These are phyloP conservation scores for Aplysia californica DNA, from an alignment of 1,140 invertebrate genomes.

Conservation along the genomic window DNA sequence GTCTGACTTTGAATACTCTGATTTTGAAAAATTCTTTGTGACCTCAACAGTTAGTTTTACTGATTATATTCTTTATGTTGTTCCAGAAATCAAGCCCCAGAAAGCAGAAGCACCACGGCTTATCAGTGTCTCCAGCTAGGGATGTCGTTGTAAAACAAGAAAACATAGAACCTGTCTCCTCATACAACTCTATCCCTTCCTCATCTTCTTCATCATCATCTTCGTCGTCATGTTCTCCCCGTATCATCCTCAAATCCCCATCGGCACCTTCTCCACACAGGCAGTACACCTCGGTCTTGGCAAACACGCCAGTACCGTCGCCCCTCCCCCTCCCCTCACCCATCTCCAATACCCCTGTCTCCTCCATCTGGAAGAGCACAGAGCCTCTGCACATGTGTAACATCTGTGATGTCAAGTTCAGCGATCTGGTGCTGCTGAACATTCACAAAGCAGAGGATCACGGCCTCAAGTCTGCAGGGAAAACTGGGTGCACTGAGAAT, in stretches of 20 bases:
- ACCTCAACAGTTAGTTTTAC: too few relatives aligned
- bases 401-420: slow-evolving; percentile 62
- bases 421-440: slow-evolving; percentile 44
- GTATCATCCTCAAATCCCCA: slow-evolving; percentile 25
- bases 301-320: slow-evolving; percentile 15
- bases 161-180: too few relatives aligned
- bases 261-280: neutral
- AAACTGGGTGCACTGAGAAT: neutral
- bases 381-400: slow-evolving; percentile 60
- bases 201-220: slow-evolving; percentile 1
- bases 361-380: slow-evolving; percentile 56
- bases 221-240: slow-evolving; percentile 9
- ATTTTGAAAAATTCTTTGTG: too few relatives aligned
- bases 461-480: slow-evolving; percentile 37
- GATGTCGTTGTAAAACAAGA: slow-evolving; percentile 12
- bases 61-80: too few relatives aligned
- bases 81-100: too few relatives aligned
- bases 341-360: slow-evolving; percentile 15
- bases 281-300: neutral
- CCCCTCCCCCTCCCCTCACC: slow-evolving; percentile 13
- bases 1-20: too few relatives aligned
- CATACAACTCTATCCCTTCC: neutral
- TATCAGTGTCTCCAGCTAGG: neutral
- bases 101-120: neutral
- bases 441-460: slow-evolving; percentile 57